These are phyloP conservation scores for Gandaritis pyraliata DNA, from an alignment of 2,888 invertebrate genomes.

Conservation along the genomic window DNA sequence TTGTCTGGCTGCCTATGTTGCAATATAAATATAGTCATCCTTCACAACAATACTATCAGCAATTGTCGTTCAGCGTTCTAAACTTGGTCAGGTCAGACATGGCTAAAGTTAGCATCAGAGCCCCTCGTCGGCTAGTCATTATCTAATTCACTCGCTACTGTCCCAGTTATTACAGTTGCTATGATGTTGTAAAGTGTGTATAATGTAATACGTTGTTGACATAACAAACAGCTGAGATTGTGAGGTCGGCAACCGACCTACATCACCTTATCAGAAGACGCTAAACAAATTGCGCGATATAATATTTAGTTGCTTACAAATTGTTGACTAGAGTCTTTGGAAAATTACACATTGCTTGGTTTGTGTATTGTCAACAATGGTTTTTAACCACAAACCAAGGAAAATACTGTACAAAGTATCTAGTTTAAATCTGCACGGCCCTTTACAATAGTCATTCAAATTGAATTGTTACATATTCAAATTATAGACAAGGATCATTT, in stretches of 20 bases:
- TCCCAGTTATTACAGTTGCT: constrained; percentile 21
- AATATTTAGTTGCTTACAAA: constrained; percentile 6
- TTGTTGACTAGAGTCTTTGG: constrained; percentile 6
- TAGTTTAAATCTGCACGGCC: too few relatives aligned
- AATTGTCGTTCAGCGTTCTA: background rate
- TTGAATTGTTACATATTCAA: too few relatives aligned
- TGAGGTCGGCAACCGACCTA: constrained; percentile 56
- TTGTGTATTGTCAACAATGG: background rate
- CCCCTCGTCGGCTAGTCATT: constrained; percentile 18
- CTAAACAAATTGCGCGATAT: constrained; percentile 32
- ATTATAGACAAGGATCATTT: too few relatives aligned
- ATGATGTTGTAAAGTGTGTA: background rate
- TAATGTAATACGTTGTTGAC: constrained; percentile 39
- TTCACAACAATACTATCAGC: background rate
- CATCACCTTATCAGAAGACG: constrained; percentile 39
- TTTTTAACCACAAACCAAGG: background rate
- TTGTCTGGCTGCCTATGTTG: too few relatives aligned
- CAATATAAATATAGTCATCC: too few relatives aligned
- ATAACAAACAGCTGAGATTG: constrained; percentile 56
- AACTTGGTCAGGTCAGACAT: constrained; percentile 11
- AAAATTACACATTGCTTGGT: constrained; percentile 3
- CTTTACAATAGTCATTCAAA: too few relatives aligned
- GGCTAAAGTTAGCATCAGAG: constrained; percentile 4
- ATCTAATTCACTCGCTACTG: constrained; percentile 28
- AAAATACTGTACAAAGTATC: too few relatives aligned